Base-by-base conservation (phyloP, 2,797 vertebrate species). In the Coluber constrictor region DNA sequence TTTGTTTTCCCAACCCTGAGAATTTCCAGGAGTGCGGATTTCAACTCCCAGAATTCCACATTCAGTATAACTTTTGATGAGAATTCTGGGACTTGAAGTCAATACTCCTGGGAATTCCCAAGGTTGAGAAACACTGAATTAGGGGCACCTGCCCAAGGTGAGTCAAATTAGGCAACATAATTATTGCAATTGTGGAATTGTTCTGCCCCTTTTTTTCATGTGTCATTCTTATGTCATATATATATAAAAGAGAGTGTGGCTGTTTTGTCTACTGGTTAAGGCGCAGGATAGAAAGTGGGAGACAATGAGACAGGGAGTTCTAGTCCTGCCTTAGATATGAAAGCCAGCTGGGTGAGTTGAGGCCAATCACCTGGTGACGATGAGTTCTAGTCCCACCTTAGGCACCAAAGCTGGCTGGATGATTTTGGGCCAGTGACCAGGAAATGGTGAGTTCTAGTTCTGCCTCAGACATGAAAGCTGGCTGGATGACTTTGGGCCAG, bases 401-500 rank as follows among this genome's bases (percentile, higher is more conserved):
- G 0, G 29, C 12, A 6, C 2, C 1, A n/a, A 66, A n/a, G 2
- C 4, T 0, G 1, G 4, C 12, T 66, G 29, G 29, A 29, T 66
- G 61, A n/a, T 11, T 13, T 66, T n/a, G 61, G 29, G 12, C 61
- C 61, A 66, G 0, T 66, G 12, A 6, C 2, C 0, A 2, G 63
- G 63, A 29, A 10, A 3, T 0, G 0, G 5, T n/a, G 63, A 66
- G 5, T 66, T 66, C 29, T 66, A 66, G 29, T 66, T 5, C 61
- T 0, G 0, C 27, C 4, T 63, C 13, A n/a, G 0, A 12, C 12
- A 6, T 1, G 0, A n/a, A 66, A n/a, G 2, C 4, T 0, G 1
- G 4, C 12, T 66, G 29, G 29, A 29, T n/a, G 61, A n/a, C 27
- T 13, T 66, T n/a, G 61, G 29, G 12, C 61, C 61, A 66, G 0